These are phyloP conservation scores for Calliopum simillimum DNA, from an alignment of 2,888 invertebrate genomes.

Conservation along the genomic window DNA sequence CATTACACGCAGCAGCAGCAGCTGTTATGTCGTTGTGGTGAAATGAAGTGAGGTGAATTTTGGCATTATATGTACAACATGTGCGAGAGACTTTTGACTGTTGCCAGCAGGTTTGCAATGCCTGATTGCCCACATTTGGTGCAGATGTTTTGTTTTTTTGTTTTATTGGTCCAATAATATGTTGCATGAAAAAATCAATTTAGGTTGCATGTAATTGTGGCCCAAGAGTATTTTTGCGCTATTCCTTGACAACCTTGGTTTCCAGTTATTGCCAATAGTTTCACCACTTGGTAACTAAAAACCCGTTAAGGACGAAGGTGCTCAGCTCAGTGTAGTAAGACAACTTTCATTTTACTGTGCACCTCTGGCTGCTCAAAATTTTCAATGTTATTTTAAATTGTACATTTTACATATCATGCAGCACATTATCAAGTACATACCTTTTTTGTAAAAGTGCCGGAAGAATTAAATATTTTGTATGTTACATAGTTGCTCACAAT, in stretches of 20 bases:
- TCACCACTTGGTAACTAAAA: constrained; percentile 1
- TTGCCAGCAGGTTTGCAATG: background rate
- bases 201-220: background rate
- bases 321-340: constrained; percentile 22
- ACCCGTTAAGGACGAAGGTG: constrained; percentile 36
- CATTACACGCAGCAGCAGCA: constrained; percentile 4
- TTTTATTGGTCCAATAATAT: constrained; percentile 16
- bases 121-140: background rate
- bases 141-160: constrained; percentile 6
- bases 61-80: constrained; percentile 21
- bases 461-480: too few relatives aligned
- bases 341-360: constrained; percentile 49
- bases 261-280: constrained; percentile 10
- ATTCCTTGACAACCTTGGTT: constrained; percentile 41
- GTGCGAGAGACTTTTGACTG: constrained; percentile 1
- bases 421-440: too few relatives aligned
- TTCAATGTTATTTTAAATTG: constrained; percentile 17
- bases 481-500: too few relatives aligned
- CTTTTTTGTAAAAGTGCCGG: too few relatives aligned
- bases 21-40: background rate
- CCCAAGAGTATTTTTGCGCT: background rate
- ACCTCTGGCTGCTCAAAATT: constrained; percentile 28
- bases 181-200: background rate
- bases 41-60: background rate
- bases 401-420: too few relatives aligned